Conservation (phyloP, 2,113 vertebrate genomes). For the Xyliphius kryptos region DNA sequence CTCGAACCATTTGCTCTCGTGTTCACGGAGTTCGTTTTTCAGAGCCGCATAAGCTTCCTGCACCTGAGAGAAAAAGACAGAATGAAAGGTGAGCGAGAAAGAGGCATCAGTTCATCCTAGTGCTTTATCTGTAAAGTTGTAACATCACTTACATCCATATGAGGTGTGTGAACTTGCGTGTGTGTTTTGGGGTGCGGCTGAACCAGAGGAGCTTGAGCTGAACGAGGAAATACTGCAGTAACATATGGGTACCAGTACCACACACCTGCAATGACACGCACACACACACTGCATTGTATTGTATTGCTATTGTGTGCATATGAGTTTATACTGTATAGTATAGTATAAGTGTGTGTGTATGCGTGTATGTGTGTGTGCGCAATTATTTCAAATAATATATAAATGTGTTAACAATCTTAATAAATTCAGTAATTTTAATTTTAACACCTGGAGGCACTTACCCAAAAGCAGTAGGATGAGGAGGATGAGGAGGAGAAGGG, state of each 20-base stretch:
- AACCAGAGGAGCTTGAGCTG: background rate
- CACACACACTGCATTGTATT: background rate
- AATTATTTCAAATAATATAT: no score
- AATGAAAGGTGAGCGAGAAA: background rate
- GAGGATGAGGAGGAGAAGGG: slow-evolving; percentile 31
- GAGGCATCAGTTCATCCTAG: no score
- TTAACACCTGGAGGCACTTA: slow-evolving; percentile 17
- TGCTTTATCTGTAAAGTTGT: no score
- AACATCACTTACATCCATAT: no score
- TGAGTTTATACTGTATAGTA: background rate
- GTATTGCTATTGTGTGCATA: no score
- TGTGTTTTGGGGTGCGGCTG: background rate
- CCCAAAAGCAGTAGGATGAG: slow-evolving; percentile 37
- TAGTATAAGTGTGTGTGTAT: background rate
- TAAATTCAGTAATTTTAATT: background rate
- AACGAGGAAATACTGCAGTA: background rate
- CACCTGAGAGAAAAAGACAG: no score
- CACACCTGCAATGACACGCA: slow-evolving; percentile 22
- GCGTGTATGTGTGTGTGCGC: no score
- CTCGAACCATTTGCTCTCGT: slow-evolving; percentile 4
- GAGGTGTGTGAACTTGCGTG: background rate
- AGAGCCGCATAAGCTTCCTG: background rate
- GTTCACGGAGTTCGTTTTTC: slow-evolving; percentile 6
- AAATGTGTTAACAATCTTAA: no score
- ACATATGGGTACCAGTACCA: slow-evolving; percentile 34